These are phyloP conservation scores for Dallia pectoralis DNA, from an alignment of 2,797 vertebrate genomes.

Conservation along the genomic window DNA sequence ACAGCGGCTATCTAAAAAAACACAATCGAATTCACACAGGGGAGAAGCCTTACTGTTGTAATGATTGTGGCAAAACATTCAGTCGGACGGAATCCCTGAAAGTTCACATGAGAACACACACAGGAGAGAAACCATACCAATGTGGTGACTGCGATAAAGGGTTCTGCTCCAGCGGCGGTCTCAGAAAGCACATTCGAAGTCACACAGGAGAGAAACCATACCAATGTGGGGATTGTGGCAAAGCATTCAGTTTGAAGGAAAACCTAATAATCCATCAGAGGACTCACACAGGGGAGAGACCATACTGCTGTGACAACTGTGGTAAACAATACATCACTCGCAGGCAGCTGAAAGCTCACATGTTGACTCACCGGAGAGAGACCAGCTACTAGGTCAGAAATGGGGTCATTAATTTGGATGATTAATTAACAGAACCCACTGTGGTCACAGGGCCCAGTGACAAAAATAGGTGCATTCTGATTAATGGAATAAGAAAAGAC, in stretches of 20 bases:
- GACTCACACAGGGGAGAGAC: no score
- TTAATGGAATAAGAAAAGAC: no score
- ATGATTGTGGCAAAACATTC: constrained; percentile 1
- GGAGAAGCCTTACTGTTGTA: neutral
- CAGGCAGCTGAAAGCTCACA: no score
- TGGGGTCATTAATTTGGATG: no score
- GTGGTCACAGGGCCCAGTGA: no score
- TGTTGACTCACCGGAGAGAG: no score
- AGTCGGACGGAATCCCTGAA: neutral
- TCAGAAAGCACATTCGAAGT: neutral
- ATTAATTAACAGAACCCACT: no score
- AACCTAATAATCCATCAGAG: no score
- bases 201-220: neutral
- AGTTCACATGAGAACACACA: neutral
- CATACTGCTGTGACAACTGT: no score
- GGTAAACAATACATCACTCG: no score
- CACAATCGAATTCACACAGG: neutral
- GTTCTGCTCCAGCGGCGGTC: neutral
- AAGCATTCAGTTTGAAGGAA: neutral
- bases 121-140: neutral
- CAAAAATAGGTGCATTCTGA: no score
- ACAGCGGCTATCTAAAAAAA: neutral
- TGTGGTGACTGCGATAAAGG: neutral
- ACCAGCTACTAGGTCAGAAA: no score
- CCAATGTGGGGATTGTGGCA: neutral